These are phyloP conservation scores for Ichneumon xanthorius DNA, from an alignment of 2,888 invertebrate species.

Conservation along the genomic window DNA sequence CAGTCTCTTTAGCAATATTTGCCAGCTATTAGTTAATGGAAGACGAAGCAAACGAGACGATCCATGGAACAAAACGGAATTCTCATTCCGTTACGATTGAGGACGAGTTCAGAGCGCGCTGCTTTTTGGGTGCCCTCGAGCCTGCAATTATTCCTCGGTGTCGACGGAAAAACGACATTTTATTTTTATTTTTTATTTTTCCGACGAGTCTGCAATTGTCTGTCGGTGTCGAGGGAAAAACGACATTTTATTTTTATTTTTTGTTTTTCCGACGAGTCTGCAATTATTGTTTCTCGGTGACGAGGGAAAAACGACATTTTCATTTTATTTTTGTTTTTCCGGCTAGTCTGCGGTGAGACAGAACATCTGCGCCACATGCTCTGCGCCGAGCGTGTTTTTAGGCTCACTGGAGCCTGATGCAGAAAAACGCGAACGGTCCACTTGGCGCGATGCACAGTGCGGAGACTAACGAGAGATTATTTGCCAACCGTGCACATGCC, in stretches of 20 bases:
- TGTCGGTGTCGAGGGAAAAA: too few species aligned
- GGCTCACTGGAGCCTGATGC: background rate
- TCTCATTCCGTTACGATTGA: slow-evolving; percentile 12
- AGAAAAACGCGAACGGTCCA: slow-evolving; percentile 7
- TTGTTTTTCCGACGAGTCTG: background rate
- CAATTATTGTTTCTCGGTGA: too few species aligned
- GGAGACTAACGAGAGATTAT: slow-evolving; percentile 11
- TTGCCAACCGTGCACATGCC: background rate
- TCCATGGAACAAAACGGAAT: background rate
- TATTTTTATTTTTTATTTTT: background rate
- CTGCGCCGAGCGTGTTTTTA: background rate
- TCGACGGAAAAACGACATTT: background rate
- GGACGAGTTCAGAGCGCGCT: slow-evolving; percentile 37
- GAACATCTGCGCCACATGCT: background rate
- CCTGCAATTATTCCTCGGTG: background rate
- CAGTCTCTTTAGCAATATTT: background rate
- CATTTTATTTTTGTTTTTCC: background rate
- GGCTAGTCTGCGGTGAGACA: background rate
- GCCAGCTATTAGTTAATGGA: background rate
- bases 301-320: too few species aligned
- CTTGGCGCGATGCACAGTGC: background rate
- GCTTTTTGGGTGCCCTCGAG: slow-evolving; percentile 34
- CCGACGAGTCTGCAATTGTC: too few species aligned
- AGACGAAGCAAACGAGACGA: background rate
- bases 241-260: background rate